A percentile compares a stretch with the other conserved stretches of the same genome.
phyloP scores from a whole-genome alignment of 2,888 invertebrate genomes.

The Fragum whitleyi region DNA sequence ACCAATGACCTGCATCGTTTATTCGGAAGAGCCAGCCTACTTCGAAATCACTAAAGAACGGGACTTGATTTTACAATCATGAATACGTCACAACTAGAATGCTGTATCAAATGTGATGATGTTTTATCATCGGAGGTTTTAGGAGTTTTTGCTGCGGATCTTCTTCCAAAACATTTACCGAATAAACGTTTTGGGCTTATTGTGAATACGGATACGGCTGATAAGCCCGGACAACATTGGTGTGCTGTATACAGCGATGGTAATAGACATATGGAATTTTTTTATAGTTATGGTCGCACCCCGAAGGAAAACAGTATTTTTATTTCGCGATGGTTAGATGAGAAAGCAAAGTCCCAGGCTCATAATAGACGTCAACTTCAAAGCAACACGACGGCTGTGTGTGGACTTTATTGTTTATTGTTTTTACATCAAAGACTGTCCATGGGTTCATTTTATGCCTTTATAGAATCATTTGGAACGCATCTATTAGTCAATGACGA shows the following conservation, averaged over 20 bases:
- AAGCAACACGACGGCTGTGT: constrained; percentile 28
- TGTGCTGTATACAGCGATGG: constrained; percentile 21
- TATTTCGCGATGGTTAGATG: constrained; percentile 13
- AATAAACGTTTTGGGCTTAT: constrained; percentile 31
- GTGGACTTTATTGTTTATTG: constrained; percentile 43
- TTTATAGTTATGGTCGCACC: constrained; percentile 26
- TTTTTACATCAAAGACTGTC: constrained; percentile 35
- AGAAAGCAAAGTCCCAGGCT: not conserved
- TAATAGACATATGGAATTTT: constrained; percentile 26
- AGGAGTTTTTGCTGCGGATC: constrained; percentile 33
- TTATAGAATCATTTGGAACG: constrained; percentile 18
- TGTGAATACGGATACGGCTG: constrained; percentile 31
- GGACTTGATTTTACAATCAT: constrained; percentile 26
- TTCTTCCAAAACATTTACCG: constrained; percentile 9
- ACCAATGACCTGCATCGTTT: constrained; percentile 40
- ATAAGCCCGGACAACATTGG: constrained; percentile 31
- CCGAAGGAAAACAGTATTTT: constrained; percentile 23
- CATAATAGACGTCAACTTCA: constrained; percentile 24
- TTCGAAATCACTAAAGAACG: constrained; percentile 35
- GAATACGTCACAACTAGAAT: constrained; percentile 33
- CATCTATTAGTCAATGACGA: constrained; percentile 27
- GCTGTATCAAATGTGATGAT: constrained; percentile 28
- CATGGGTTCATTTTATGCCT: constrained; percentile 20
- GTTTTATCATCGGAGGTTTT: constrained; percentile 3
- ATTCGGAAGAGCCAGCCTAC: constrained; percentile 23